Base-by-base conservation (phyloP, 23 tunicate genomes). In the Oikopleura albicans region DNA sequence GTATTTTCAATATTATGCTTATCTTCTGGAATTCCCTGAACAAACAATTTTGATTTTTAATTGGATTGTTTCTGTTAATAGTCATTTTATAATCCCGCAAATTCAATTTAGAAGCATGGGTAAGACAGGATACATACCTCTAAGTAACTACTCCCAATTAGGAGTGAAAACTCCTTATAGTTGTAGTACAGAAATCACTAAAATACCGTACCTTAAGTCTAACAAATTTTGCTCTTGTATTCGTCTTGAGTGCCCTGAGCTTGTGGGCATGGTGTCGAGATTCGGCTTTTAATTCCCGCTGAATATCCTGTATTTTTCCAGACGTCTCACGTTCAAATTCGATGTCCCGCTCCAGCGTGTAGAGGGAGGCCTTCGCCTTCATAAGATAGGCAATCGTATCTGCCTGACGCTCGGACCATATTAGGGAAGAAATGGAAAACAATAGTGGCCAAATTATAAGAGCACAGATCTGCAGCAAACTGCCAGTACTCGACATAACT, bases 11-110 rank as follows among this genome's bases (percentile, higher is more conserved):
- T 71, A 12, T 29, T 37, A 16, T 71, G 79, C 4, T 29, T 29
- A 8, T 71, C 79, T 37, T 71, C 79, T 27, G 79, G 79, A 71
- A 71, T 71, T 16, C 79, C 79, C 79, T 71, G 2, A 29, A 71
- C 16, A 49, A 8, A 22, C 59, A 49, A 49, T 8, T n/a, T n/a
- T n/a, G n/a, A n/a, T n/a, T n/a, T n/a, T n/a, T n/a, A n/a, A n/a
- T n/a, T n/a, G n/a, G n/a, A n/a, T n/a, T n/a, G n/a, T n/a, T n/a
- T n/a, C n/a, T n/a, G n/a, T n/a, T n/a, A n/a, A n/a, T n/a, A n/a
- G n/a, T n/a, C n/a, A n/a, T n/a, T n/a, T n/a, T n/a, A n/a, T n/a
- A n/a, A n/a, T n/a, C n/a, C n/a, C n/a, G n/a, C n/a, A n/a, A n/a
- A n/a, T n/a, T n/a, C n/a, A n/a, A n/a, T n/a, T n/a, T n/a, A n/a